phyloP scores from a whole-genome alignment of 2,888 invertebrate species.

The Pemphredon lugubris region DNA sequence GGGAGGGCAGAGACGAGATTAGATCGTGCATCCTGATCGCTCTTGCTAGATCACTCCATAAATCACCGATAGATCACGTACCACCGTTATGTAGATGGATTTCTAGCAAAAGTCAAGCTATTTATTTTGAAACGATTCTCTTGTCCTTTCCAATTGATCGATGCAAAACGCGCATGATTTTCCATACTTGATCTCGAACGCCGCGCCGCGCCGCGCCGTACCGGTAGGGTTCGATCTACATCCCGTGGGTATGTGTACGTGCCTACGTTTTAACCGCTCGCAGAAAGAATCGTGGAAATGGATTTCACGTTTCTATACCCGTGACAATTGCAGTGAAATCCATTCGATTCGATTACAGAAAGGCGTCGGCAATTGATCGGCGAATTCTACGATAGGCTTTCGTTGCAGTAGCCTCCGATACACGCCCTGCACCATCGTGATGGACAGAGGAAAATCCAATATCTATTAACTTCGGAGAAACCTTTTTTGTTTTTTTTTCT shows the following conservation, averaged over 20 bases:
- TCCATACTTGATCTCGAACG: conserved; percentile 2
- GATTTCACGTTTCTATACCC: no score
- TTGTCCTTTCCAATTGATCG: conserved; percentile 7
- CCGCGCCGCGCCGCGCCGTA: no score
- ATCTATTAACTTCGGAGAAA: conserved; percentile 36
- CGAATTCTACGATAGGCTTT: no score
- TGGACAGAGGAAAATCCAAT: conserved; percentile 15
- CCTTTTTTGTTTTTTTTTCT: conserved; percentile 6
- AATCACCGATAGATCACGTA: conserved; percentile 59
- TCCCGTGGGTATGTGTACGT: no score
- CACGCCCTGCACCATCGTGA: background rate
- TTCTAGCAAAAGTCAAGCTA: conserved; percentile 38
- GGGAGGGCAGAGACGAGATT: conserved; percentile 42
- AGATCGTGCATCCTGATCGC: conserved; percentile 55
- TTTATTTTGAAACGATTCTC: conserved; percentile 11
- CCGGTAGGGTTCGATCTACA: no score
- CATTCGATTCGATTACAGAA: no score
- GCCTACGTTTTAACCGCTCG: no score
- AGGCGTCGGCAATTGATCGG: no score
- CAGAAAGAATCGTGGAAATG: no score
- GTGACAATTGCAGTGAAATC: no score
- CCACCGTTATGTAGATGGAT: conserved; percentile 36
- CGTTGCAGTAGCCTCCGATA: no score
- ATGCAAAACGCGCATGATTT: background rate
- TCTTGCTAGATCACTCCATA: conserved; percentile 50